Percentiles rank a stretch among this genome's conserved stretches.
These are phyloP conservation scores for Epistrophella euchroma DNA, from an alignment of 2,888 invertebrate genomes.

Conservation along the genomic window DNA sequence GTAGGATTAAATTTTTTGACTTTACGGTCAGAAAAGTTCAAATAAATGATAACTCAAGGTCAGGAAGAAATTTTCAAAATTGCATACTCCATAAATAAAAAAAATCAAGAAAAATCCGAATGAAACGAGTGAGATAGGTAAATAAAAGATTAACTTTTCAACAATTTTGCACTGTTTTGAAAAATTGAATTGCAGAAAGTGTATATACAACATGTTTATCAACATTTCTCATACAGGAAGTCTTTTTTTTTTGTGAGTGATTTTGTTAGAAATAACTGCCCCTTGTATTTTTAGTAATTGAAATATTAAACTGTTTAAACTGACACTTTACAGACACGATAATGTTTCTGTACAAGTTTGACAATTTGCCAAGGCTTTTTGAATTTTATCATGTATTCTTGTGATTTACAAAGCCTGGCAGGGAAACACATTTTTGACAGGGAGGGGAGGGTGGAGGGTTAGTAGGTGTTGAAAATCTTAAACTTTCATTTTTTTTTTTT, in stretches of 20 bases:
- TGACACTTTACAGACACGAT: no score
- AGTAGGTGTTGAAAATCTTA: no score
- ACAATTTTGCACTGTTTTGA: neutral
- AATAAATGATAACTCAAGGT: conserved; percentile 49
- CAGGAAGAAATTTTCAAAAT: conserved; percentile 6
- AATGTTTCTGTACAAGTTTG: no score
- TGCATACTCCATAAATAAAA: neutral
- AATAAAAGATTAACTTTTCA: neutral
- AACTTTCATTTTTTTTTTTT: no score
- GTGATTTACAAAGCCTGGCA: no score
- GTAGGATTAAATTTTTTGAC: conserved; percentile 17
- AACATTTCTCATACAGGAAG: neutral
- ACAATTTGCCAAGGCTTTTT: no score
- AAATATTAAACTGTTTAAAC: no score
- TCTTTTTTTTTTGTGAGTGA: neutral
- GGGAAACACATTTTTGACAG: no score
- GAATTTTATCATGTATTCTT: no score
- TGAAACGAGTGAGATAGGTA: conserved; percentile 8
- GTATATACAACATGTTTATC: neutral
- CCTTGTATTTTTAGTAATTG: no score
- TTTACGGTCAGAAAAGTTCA: conserved; percentile 1
- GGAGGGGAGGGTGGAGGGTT: no score
- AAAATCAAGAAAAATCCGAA: neutral
- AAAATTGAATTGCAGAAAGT: neutral
- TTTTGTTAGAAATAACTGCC: no score